phyloP scores from a whole-genome alignment of 2,113 vertebrate species.

The Kryptolebias marmoratus region DNA sequence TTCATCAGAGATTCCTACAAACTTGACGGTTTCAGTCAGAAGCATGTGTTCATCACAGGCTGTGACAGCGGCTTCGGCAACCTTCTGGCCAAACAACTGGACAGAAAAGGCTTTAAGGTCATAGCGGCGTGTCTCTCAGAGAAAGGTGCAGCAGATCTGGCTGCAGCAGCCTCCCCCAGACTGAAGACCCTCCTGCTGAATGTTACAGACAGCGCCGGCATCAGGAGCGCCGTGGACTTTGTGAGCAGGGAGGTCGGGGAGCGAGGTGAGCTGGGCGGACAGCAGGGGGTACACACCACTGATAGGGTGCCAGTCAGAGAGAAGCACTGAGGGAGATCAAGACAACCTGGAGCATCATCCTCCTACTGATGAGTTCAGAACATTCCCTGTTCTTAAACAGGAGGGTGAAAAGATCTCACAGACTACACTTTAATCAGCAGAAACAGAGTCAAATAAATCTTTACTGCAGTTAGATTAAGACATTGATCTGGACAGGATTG shows the following conservation, averaged over 20 bases:
- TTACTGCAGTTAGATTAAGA: not conserved
- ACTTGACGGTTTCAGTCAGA: constrained; percentile 62
- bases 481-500: not conserved
- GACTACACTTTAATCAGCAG: not conserved
- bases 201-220: constrained; percentile 80
- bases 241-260: constrained; percentile 76
- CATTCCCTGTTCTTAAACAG: constrained; percentile 27
- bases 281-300: constrained; percentile 29
- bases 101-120: constrained; percentile 80
- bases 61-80: constrained; percentile 92
- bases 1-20: constrained; percentile 74
- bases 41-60: constrained; percentile 88
- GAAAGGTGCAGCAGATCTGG: constrained; percentile 78
- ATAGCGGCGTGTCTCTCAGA: constrained; percentile 85
- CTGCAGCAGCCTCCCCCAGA: constrained; percentile 72
- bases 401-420: constrained; percentile 25
- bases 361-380: constrained; percentile 50
- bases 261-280: constrained; percentile 73
- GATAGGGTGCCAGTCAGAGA: constrained; percentile 77
- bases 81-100: constrained; percentile 84
- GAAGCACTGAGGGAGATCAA: constrained; percentile 77
- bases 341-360: constrained; percentile 59
- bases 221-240: constrained; percentile 75
- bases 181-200: constrained; percentile 77
- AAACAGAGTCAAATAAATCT: not conserved